phyloP scores from a whole-genome alignment of 2,888 invertebrate species.

The Melipona bicolor region DNA sequence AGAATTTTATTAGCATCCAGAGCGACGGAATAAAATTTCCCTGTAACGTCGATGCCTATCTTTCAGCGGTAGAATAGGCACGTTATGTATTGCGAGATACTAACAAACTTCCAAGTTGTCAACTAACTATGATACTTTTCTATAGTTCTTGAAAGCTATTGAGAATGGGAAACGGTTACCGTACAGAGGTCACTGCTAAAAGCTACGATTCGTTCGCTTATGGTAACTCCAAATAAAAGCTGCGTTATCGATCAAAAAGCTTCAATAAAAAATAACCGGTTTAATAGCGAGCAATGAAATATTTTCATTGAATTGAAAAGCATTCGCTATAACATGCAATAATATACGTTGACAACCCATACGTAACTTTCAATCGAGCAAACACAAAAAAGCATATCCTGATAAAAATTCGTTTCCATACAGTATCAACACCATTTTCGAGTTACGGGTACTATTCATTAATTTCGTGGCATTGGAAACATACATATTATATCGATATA shows the following conservation, averaged over 20 bases:
- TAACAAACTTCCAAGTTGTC: neutral
- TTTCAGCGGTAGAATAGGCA: neutral
- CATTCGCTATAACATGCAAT: constrained; percentile 35
- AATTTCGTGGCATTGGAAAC: constrained; percentile 29
- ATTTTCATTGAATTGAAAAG: constrained; percentile 43
- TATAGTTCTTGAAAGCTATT: neutral
- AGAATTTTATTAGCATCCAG: neutral
- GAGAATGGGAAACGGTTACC: neutral
- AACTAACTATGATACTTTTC: neutral
- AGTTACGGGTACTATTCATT: constrained; percentile 29
- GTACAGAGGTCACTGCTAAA: neutral
- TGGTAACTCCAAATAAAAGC: constrained; percentile 12
- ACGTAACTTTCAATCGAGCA: constrained; percentile 47
- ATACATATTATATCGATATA: constrained; percentile 1
- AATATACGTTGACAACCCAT: constrained; percentile 39
- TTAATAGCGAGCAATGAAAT: constrained; percentile 45
- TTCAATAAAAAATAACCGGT: constrained; percentile 31
- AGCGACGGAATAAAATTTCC: neutral
- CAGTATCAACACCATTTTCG: constrained; percentile 2
- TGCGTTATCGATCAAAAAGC: constrained; percentile 17
- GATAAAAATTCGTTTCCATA: constrained; percentile 38
- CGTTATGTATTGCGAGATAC: too few relatives aligned
- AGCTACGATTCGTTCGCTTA: constrained; percentile 9
- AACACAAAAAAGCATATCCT: constrained; percentile 23
- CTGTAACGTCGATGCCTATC: neutral